phyloP scores from a whole-genome alignment of 2,888 invertebrate genomes.

The Melanargia galathea region DNA sequence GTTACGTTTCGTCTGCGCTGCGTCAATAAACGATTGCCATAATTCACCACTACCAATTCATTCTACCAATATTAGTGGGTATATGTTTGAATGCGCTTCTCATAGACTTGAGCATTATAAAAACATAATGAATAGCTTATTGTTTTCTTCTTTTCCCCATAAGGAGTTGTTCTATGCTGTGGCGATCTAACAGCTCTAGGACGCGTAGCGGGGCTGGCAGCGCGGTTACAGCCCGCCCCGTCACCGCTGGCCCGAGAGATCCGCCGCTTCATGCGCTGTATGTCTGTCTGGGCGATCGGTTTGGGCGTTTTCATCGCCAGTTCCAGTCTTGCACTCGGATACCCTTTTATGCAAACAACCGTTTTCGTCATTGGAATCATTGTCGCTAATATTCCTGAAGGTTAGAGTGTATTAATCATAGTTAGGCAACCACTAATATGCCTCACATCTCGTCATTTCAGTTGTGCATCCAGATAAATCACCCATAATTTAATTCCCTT shows the following conservation, averaged over 20 bases:
- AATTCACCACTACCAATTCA: too few species aligned
- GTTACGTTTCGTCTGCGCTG: too few species aligned
- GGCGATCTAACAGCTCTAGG: conserved; percentile 93
- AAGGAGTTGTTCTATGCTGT: conserved; percentile 90
- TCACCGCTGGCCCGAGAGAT: conserved; percentile 99
- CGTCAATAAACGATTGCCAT: too few species aligned
- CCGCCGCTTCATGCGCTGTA: conserved; percentile 97
- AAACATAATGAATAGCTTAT: too few species aligned
- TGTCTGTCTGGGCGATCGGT: conserved; percentile 95
- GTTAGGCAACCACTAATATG: too few species aligned
- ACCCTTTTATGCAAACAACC: conserved; percentile 98
- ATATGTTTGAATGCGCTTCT: too few species aligned
- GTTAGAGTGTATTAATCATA: conserved; percentile 42
- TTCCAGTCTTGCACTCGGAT: conserved; percentile 96
- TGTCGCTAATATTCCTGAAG: conserved; percentile 99
- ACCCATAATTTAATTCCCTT: background rate
- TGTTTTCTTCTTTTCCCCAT: conserved; percentile 16
- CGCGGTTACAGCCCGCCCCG: conserved; percentile 94
- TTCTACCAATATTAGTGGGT: too few species aligned
- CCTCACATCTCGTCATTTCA: background rate
- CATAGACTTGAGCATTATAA: too few species aligned
- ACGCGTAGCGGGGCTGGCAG: conserved; percentile 95
- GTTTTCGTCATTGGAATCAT: conserved; percentile 98
- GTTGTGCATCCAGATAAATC: background rate
- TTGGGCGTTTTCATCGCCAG: conserved; percentile 96